A percentile compares a stretch with the other conserved stretches of the same genome.
Evolutionary conservation across 2,113 vertebrate genomes (phyloP).

Genomic region (Pteruthius melanotis): DNA sequence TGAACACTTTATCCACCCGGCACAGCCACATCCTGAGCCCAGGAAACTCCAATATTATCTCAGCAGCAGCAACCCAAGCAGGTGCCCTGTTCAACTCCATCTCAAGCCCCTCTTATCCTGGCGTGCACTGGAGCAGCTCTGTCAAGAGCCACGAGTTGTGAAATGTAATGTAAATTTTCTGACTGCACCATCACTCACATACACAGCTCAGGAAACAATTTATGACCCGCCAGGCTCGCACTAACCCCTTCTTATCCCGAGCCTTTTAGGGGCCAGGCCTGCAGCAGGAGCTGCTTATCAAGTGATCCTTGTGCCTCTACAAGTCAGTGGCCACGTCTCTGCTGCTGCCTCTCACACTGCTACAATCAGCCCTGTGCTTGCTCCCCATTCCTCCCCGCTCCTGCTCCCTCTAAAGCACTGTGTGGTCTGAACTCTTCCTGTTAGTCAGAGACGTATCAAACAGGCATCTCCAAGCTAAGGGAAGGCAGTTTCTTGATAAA

Average conservation of each 20-base stretch:
- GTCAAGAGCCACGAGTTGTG: neutral
- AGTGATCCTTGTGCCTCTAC: neutral
- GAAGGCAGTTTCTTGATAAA: neutral
- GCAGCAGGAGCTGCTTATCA: neutral
- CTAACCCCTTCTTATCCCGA: neutral
- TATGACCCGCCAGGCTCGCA: neutral
- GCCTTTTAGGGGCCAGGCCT: neutral
- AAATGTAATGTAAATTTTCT: neutral
- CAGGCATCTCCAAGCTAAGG: neutral
- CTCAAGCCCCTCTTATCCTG: neutral
- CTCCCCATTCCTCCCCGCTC: neutral
- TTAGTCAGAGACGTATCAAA: neutral
- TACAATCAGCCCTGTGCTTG: neutral
- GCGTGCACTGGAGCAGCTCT: neutral
- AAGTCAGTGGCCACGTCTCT: neutral
- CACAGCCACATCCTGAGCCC: neutral
- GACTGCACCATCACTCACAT: neutral
- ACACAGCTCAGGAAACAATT: neutral
- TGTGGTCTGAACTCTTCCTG: neutral
- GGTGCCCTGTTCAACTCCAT: neutral
- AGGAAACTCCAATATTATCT: rapidly evolving
- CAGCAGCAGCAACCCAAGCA: neutral
- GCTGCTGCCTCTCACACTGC: neutral
- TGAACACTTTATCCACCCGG: neutral
- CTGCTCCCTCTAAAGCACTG: neutral